Evolutionary conservation across 2,888 invertebrate species (phyloP), one percentile per base, ranked within the genome.

Genomic region (Penaeus monodon): DNA sequence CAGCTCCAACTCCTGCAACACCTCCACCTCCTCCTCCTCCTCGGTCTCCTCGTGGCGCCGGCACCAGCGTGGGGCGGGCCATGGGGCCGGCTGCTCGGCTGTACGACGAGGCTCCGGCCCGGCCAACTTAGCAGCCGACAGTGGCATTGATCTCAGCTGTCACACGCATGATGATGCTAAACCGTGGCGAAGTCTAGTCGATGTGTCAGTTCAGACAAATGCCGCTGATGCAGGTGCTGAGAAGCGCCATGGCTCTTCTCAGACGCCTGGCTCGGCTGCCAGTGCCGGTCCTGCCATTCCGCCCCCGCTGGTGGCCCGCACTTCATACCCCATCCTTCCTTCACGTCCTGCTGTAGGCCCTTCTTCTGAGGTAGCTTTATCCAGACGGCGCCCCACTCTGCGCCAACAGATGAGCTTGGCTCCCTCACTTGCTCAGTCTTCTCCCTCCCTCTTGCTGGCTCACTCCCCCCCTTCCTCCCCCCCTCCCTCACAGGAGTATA

Each of bases 71-170:
- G 84, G 66, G 44, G 65, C 77, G 64, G 89, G 89, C 22, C 89
- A 89, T 65, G 89, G 89, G 68, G 89, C 84, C n/a, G 89, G 89
- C 10, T 89, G 89, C 81, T 80, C 77, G 44, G 82, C 80, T 44
- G 77, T 73, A 29, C 49, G 68, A 8, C 44, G 89, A 22, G 81
- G 89, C 33, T 89, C 89, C 20, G 86, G 84, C 38, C 89, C 89
- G 57, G 57, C 89, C 38, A 66, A 64, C 57, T 63, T 89, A 70
- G 84, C 79, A 57, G 70, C 84, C 57, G 86, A 89, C 77, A 84
- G 84, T 79, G 89, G 89, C 38, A 88, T 88, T 22, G 86, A 88
- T 80, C 81, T 88, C 33, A 88, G 85, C 74, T 89, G 89, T 84
- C 89, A 86, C 38, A 76, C 74, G 38, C 88, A 88, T 74, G 84